Evolutionary conservation across 2,113 vertebrate species (phyloP).

Genomic region (Lophochroa leadbeateri): DNA sequence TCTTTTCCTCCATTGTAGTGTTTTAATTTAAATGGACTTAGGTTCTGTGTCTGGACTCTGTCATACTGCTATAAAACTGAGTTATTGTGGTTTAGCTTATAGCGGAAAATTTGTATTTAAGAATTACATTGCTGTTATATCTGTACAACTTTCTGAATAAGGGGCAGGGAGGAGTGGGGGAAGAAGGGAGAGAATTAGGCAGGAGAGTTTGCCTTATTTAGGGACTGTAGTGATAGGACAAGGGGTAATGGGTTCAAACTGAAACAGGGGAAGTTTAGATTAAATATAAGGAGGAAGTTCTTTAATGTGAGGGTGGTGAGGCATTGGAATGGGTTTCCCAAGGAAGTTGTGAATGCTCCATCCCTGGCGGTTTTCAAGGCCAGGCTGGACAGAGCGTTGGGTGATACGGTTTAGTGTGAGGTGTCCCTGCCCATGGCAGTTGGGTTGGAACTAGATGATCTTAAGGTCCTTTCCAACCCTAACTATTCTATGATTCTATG

Average conservation of each 20-base stretch:
- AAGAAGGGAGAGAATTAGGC: background rate
- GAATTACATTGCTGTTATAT: background rate
- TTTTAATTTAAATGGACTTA: background rate
- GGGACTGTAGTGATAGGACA: no score
- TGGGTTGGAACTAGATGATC: no score
- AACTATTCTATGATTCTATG: no score
- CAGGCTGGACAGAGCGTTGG: no score
- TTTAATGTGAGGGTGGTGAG: no score
- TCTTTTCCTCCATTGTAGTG: background rate
- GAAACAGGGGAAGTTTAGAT: no score
- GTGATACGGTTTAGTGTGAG: no score
- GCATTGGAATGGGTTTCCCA: background rate
- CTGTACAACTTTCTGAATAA: background rate
- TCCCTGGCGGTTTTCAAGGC: no score
- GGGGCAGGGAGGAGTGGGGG: fast-evolving
- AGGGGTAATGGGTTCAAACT: no score
- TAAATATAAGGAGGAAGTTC: no score
- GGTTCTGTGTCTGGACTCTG: background rate
- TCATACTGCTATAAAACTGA: background rate
- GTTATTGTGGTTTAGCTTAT: background rate
- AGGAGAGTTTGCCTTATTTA: background rate
- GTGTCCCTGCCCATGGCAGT: no score
- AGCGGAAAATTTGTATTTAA: background rate
- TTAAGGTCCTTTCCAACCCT: no score
- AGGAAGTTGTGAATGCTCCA: background rate